These are phyloP conservation scores for Mohoua ochrocephala DNA, from an alignment of 2,113 vertebrate species.

Conservation along the genomic window DNA sequence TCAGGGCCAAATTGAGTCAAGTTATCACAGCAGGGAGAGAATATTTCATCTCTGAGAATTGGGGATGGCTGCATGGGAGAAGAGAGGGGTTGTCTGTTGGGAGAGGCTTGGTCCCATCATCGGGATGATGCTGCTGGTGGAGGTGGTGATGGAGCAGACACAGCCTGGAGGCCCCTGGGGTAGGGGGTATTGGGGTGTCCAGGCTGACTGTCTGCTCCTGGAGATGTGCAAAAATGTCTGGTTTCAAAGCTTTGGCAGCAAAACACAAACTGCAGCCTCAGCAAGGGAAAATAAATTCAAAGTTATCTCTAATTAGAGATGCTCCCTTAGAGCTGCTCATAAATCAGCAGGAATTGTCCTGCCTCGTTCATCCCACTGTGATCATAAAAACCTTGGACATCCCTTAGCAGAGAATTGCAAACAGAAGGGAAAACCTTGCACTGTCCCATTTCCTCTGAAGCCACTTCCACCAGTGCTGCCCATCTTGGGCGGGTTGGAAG, in stretches of 20 bases:
- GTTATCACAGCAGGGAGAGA: neutral
- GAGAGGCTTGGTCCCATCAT: neutral
- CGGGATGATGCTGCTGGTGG: neutral
- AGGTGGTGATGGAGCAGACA: neutral
- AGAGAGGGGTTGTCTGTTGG: neutral
- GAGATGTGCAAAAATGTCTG: neutral
- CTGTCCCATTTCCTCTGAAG: neutral
- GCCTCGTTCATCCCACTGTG: rapidly evolving
- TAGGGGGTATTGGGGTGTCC: neutral
- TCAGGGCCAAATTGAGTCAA: neutral
- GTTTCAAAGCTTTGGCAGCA: neutral
- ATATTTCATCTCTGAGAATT: neutral
- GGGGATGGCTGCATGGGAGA: neutral
- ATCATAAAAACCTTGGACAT: neutral
- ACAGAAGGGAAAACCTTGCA: neutral
- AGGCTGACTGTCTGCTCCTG: neutral
- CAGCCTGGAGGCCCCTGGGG: neutral
- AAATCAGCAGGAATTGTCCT: neutral
- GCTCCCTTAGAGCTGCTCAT: neutral
- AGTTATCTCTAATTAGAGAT: neutral
- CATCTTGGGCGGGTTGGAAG: neutral
- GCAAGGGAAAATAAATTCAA: neutral
- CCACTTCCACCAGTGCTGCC: neutral
- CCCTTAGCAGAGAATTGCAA: neutral
- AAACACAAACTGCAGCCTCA: neutral